A percentile compares a stretch with the other conserved stretches of the same genome.
phyloP scores from a whole-genome alignment of 2,888 invertebrate species.

The Nephrotoma appendiculata region DNA sequence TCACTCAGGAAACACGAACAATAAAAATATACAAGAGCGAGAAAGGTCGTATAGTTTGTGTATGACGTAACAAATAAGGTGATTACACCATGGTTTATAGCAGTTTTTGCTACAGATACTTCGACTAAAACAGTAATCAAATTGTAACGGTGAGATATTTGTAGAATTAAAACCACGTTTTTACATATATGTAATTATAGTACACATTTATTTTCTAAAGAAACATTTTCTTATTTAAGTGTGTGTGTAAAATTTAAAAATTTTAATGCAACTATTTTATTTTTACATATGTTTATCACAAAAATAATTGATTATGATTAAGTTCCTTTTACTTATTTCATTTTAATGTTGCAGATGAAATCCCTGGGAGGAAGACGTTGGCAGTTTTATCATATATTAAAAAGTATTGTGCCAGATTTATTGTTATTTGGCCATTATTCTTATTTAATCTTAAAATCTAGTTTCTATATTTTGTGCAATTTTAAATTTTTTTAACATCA shows the following conservation, averaged over 20 bases:
- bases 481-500: background rate
- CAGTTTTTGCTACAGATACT: background rate
- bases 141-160: background rate
- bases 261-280: background rate
- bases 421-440: background rate
- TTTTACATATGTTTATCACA: background rate
- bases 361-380: background rate
- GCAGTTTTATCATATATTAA: background rate
- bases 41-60: background rate
- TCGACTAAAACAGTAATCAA: background rate
- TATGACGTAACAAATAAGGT: background rate
- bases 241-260: background rate
- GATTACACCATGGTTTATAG: background rate
- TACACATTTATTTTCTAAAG: background rate
- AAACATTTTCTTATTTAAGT: background rate
- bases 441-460: background rate
- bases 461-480: background rate
- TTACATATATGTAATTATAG: background rate
- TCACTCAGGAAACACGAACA: too few relatives aligned
- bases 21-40: background rate
- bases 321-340: background rate
- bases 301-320: background rate
- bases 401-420: background rate
- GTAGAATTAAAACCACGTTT: background rate
- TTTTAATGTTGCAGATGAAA: background rate